Conservation (phyloP, 2,888 invertebrate genomes). For the Zelleria hepariella region DNA sequence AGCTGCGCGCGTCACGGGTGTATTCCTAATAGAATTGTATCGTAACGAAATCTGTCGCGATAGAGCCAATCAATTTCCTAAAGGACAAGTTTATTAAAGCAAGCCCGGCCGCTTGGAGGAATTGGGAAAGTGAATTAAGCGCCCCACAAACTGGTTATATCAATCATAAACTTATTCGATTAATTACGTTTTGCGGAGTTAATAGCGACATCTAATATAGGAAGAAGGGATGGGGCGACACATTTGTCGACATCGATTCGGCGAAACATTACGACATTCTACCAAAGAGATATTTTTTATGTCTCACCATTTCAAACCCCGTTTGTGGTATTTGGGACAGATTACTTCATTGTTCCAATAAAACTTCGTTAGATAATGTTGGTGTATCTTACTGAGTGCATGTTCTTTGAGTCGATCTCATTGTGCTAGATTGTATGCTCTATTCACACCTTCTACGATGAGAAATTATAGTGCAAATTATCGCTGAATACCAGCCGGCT, state of each 20-base stretch:
- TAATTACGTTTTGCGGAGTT: constrained; percentile 73
- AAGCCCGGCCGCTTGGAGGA: constrained; percentile 36
- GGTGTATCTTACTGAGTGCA: neutral
- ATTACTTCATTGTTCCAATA: neutral
- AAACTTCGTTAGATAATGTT: neutral
- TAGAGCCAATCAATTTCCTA: constrained; percentile 62
- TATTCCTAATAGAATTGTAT: constrained; percentile 45
- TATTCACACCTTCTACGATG: neutral
- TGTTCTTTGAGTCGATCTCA: neutral
- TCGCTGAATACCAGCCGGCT: neutral
- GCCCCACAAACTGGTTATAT: constrained; percentile 71
- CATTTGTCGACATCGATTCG: neutral
- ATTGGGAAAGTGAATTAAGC: constrained; percentile 71
- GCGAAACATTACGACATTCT: neutral
- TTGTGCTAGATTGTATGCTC: neutral
- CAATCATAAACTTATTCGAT: constrained; percentile 73
- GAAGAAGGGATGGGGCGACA: constrained; percentile 33
- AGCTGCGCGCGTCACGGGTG: constrained; percentile 25
- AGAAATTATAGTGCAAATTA: neutral
- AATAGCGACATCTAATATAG: constrained; percentile 72
- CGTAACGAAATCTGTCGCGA: constrained; percentile 53
- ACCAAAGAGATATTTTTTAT: no score
- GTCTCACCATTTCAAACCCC: no score
- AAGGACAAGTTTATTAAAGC: constrained; percentile 68
- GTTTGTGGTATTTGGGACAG: neutral